phyloP scores from a whole-genome alignment of 92 coral and sea anemone species.

The Ricordea florida region DNA sequence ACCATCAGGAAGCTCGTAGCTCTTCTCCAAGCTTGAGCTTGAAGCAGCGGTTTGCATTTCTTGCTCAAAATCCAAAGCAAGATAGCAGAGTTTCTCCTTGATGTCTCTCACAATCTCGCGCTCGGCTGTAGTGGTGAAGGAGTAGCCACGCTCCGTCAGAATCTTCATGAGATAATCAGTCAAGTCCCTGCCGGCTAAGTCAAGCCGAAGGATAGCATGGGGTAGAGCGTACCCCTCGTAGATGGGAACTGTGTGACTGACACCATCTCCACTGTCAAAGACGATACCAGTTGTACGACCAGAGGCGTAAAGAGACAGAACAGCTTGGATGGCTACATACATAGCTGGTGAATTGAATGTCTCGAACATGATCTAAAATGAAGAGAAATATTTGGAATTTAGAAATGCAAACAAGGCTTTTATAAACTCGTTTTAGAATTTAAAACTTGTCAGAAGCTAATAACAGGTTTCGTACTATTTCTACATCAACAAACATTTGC shows the following conservation, averaged over 20 bases:
- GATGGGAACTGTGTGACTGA: constrained; percentile 90
- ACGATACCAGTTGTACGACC: constrained; percentile 92
- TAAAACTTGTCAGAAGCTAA: not conserved
- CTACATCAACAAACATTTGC: too few relatives aligned
- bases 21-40: constrained; percentile 85
- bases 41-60: constrained; percentile 91
- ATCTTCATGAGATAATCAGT: too few relatives aligned
- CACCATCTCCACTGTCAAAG: constrained; percentile 92
- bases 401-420: not conserved
- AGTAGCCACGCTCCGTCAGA: constrained; percentile 73
- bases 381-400: not conserved
- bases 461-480: too few relatives aligned
- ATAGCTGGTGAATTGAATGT: constrained; percentile 89
- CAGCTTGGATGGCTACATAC: constrained; percentile 88
- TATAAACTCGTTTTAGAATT: not conserved
- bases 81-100: too few relatives aligned
- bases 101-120: too few relatives aligned
- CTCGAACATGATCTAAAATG: constrained; percentile 83
- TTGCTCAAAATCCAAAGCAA: constrained; percentile 82
- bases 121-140: constrained; percentile 74
- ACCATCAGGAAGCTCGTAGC: constrained; percentile 90
- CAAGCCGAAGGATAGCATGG: constrained; percentile 89
- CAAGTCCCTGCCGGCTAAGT: constrained; percentile 75
- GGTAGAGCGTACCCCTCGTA: too few relatives aligned
- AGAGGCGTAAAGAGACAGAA: constrained; percentile 83